phyloP scores from a whole-genome alignment of 2,888 invertebrate species.

The Pyrrhosoma nymphula region DNA sequence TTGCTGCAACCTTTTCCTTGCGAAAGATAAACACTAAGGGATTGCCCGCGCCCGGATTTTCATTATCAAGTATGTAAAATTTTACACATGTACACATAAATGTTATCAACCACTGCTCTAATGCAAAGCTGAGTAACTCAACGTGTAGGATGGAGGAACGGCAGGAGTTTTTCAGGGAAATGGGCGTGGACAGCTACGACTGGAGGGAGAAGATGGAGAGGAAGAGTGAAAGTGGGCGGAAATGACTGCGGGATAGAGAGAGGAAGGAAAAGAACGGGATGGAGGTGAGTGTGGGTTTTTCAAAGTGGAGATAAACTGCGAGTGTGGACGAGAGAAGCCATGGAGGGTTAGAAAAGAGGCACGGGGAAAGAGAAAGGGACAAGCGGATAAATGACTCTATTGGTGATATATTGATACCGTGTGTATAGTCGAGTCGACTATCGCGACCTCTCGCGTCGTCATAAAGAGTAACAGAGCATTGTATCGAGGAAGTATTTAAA shows the following conservation, averaged over 20 bases:
- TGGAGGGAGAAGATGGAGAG: background rate
- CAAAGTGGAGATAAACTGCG: background rate
- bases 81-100: no score
- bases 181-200: background rate
- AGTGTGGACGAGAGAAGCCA: background rate
- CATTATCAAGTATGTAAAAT: no score
- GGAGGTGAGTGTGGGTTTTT: background rate
- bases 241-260: background rate
- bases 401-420: background rate
- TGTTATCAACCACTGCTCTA: no score
- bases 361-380: background rate
- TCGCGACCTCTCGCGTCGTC: background rate
- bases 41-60: no score
- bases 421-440: background rate
- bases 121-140: no score
- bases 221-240: slow-evolving; percentile 10
- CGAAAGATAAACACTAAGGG: no score
- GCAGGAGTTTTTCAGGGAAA: no score
- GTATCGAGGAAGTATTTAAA: background rate
- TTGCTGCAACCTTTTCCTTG: no score
- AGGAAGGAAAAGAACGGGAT: background rate
- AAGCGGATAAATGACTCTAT: background rate
- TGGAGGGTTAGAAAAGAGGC: background rate
- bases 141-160: no score
- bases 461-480: background rate